Percentiles rank a stretch among this genome's conserved stretches.
These are phyloP conservation scores for Antheraea mylitta DNA, from an alignment of 1,140 invertebrate genomes.

Conservation along the genomic window DNA sequence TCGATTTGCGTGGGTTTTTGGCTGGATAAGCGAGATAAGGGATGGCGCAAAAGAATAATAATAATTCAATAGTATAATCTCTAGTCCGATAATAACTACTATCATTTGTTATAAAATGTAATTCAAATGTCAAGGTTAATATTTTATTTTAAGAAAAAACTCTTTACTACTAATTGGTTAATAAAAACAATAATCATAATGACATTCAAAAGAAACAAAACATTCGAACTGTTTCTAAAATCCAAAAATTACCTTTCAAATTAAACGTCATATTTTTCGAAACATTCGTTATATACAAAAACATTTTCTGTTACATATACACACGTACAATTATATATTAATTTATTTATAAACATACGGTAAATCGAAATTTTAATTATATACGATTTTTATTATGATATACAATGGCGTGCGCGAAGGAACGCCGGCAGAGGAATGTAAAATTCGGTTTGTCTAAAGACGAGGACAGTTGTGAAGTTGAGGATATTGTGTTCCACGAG, in stretches of 20 bases:
- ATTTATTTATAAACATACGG: conserved; percentile 24
- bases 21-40: no score
- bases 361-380: not conserved
- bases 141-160: no score
- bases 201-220: no score
- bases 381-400: not conserved
- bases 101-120: no score
- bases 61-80: no score
- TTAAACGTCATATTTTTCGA: conserved; percentile 32
- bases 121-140: no score
- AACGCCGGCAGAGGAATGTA: conserved; percentile 55
- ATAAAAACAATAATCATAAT: no score
- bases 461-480: conserved; percentile 51
- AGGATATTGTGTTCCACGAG: conserved; percentile 28
- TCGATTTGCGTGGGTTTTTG: no score
- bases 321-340: conserved; percentile 37
- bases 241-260: conserved; percentile 10
- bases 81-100: no score
- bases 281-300: conserved; percentile 27
- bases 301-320: conserved; percentile 35
- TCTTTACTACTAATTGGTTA: no score
- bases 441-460: conserved; percentile 56
- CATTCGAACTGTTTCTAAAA: conserved; percentile 18
- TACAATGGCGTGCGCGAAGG: conserved; percentile 44
- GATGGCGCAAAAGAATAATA: no score